phyloP scores from a whole-genome alignment of 2,797 vertebrate species.

The Myotis planiceps region DNA sequence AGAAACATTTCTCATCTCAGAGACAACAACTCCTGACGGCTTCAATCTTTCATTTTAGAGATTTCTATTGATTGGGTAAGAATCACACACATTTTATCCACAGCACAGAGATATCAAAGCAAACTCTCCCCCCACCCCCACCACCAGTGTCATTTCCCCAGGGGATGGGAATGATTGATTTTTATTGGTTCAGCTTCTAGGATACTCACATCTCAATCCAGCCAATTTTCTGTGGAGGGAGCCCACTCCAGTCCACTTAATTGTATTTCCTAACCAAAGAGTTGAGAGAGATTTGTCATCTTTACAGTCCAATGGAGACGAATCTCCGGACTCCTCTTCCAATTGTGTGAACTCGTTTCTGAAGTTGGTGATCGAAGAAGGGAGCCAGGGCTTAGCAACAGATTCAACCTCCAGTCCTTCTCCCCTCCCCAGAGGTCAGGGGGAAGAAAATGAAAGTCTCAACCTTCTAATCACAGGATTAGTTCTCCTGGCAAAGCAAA shows the following conservation, averaged over 20 bases:
- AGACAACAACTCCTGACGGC: slow-evolving; percentile 74
- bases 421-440: background rate
- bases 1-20: slow-evolving; percentile 66
- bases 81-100: slow-evolving; percentile 73
- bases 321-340: slow-evolving; percentile 73
- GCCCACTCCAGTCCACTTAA: slow-evolving; percentile 82
- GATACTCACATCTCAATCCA: slow-evolving; percentile 85
- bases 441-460: background rate
- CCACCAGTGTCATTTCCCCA: slow-evolving; percentile 83
- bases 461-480: background rate
- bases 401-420: background rate
- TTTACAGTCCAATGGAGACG: slow-evolving; percentile 79
- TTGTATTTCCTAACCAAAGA: slow-evolving; percentile 85
- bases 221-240: slow-evolving; percentile 83
- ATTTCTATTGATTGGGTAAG: slow-evolving; percentile 88
- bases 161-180: slow-evolving; percentile 90
- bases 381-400: slow-evolving; percentile 60
- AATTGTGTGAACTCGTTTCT: slow-evolving; percentile 12
- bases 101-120: slow-evolving; percentile 86
- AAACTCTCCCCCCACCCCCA: slow-evolving; percentile 77
- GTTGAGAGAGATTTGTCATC: slow-evolving; percentile 82
- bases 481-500: background rate
- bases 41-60: slow-evolving; percentile 86
- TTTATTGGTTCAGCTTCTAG: slow-evolving; percentile 83
- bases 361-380: slow-evolving; percentile 60